phyloP scores from a whole-genome alignment of 2,888 invertebrate species.

The Argyresthia goedartella region DNA sequence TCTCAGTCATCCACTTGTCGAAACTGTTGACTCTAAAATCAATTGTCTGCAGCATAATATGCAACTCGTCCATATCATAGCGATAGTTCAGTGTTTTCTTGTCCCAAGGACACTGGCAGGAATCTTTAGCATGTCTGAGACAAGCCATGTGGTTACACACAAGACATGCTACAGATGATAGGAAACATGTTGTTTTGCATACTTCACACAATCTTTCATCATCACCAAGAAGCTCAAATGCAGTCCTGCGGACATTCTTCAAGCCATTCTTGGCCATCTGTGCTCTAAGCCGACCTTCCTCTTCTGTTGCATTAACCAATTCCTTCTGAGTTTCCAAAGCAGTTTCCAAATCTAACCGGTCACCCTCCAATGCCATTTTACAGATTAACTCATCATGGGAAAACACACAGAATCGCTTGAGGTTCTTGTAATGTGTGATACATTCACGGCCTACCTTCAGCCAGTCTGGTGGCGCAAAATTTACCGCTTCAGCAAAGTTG shows the following conservation, averaged over 20 bases:
- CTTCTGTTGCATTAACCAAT: conserved; percentile 71
- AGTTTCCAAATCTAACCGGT: conserved; percentile 74
- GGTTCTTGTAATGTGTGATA: conserved; percentile 76
- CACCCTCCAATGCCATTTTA: conserved; percentile 79
- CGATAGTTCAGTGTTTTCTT: conserved; percentile 72
- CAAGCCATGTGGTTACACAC: conserved; percentile 74
- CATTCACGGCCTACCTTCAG: conserved; percentile 78
- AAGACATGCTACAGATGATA: conserved; percentile 78
- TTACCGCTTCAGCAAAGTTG: conserved; percentile 89
- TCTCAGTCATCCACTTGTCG: conserved; percentile 75
- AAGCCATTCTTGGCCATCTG: conserved; percentile 61
- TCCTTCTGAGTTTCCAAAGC: conserved; percentile 78
- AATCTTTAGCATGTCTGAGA: conserved; percentile 71
- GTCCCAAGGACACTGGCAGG: conserved; percentile 70
- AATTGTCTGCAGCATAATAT: conserved; percentile 74
- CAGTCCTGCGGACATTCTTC: conserved; percentile 70
- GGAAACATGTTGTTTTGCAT: conserved; percentile 83
- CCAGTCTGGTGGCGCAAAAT: conserved; percentile 87
- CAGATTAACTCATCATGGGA: conserved; percentile 85
- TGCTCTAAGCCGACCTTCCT: conserved; percentile 48
- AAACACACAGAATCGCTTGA: conserved; percentile 82
- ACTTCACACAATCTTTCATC: conserved; percentile 79
- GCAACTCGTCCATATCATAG: conserved; percentile 79
- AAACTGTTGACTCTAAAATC: conserved; percentile 75
- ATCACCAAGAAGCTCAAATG: conserved; percentile 79